These are phyloP conservation scores for Arctocebus calabarensis DNA, from an alignment of 2,797 vertebrate genomes.

Conservation along the genomic window DNA sequence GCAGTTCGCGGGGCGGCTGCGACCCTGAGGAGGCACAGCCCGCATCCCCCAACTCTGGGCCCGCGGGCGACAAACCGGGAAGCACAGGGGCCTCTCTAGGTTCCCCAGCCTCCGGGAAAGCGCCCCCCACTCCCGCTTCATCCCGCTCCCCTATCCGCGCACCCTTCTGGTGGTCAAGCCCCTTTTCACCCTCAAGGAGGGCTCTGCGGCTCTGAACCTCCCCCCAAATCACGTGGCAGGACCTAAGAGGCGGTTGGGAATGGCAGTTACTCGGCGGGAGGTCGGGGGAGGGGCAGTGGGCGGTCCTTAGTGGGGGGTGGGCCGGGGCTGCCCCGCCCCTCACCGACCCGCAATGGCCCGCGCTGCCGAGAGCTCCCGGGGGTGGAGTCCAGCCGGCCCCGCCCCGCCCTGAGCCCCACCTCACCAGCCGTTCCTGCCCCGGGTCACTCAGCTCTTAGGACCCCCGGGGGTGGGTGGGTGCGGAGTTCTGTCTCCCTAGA, in stretches of 20 bases:
- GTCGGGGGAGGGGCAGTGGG: rapidly evolving
- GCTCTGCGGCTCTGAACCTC: neutral
- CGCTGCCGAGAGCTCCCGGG: rapidly evolving
- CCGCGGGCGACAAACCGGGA: neutral
- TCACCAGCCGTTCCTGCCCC: rapidly evolving
- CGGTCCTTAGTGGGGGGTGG: no score
- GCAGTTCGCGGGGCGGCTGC: no score
- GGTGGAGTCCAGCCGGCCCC: neutral
- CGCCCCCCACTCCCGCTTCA: neutral
- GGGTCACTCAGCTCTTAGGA: rapidly evolving
- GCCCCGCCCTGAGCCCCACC: neutral
- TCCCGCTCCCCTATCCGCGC: neutral
- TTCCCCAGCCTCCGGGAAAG: neutral
- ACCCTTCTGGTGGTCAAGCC: neutral
- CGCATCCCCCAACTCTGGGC: neutral
- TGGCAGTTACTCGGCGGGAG: neutral
- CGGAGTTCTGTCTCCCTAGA: neutral
- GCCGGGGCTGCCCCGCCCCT: neutral
- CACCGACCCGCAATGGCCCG: neutral
- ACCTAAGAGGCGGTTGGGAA: neutral
- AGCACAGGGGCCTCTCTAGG: neutral
- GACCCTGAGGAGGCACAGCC: neutral
- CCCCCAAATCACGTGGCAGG: rapidly evolving
- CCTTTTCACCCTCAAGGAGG: no score
- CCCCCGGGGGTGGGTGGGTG: rapidly evolving